Evolutionary conservation across 2,888 invertebrate genomes (phyloP).

Genomic region (Pseudococcus jackbeardsleyi): DNA sequence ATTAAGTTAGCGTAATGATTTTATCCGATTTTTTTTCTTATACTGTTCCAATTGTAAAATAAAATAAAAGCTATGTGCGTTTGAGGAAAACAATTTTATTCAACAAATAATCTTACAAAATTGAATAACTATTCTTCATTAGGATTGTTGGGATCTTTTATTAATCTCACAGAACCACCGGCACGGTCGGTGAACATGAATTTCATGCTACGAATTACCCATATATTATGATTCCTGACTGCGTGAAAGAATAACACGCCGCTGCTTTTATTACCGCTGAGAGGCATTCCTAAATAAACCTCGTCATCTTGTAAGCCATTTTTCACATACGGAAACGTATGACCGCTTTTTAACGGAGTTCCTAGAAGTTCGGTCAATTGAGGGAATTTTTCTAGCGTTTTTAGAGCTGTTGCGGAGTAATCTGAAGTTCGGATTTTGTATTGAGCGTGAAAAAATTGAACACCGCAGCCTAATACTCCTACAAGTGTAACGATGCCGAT

Average conservation of each 20-base stretch:
- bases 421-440: neutral
- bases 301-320: neutral
- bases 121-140: neutral
- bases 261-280: neutral
- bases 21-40: constrained; percentile 8
- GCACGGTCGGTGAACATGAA: constrained; percentile 14
- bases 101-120: neutral
- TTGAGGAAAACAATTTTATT: constrained; percentile 3
- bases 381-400: neutral
- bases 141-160: neutral
- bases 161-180: constrained; percentile 6
- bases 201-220: neutral
- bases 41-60: constrained; percentile 12
- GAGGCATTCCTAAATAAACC: neutral
- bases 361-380: neutral
- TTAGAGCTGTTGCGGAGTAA: neutral
- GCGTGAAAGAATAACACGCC: neutral
- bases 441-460: neutral
- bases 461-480: neutral
- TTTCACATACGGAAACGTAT: neutral
- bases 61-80: neutral
- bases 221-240: neutral
- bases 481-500: neutral
- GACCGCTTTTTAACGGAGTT: neutral
- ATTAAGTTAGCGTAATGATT: neutral